A percentile compares a stretch with the other conserved stretches of the same genome.
Evolutionary conservation across 1,140 invertebrate species (phyloP).

Genomic region (Drosophila parvula): DNA sequence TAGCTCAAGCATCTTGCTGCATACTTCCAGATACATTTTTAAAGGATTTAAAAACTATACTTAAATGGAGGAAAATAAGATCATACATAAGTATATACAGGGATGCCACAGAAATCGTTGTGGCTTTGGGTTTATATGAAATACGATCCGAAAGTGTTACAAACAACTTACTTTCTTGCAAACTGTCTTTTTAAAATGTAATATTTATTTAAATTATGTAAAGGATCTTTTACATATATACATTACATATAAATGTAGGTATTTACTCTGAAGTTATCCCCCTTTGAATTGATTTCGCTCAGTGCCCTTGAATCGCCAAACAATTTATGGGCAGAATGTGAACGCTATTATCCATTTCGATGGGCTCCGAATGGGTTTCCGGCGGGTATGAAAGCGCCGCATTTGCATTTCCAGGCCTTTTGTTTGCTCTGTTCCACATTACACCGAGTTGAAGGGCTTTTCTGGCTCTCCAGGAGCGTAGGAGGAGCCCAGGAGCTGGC

Average conservation of each 20-base stretch:
- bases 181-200: background rate
- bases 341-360: constrained; percentile 69
- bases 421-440: constrained; percentile 45
- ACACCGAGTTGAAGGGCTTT: constrained; percentile 29
- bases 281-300: constrained; percentile 18
- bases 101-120: too few relatives aligned
- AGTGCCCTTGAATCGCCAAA: constrained; percentile 51
- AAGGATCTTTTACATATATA: too few relatives aligned
- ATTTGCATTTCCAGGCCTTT: constrained; percentile 72
- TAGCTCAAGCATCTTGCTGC: too few relatives aligned
- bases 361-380: constrained; percentile 16
- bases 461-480: background rate
- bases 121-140: too few relatives aligned
- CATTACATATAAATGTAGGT: too few relatives aligned
- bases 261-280: background rate
- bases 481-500: background rate
- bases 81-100: too few relatives aligned
- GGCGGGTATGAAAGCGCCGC: constrained; percentile 30
- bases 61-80: too few relatives aligned
- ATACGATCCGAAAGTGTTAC: too few relatives aligned
- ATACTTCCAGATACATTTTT: too few relatives aligned
- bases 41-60: too few relatives aligned
- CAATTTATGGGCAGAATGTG: constrained; percentile 64
- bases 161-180: too few relatives aligned
- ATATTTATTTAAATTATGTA: background rate